These are phyloP conservation scores for Cephus rjabovi DNA, from an alignment of 2,888 invertebrate genomes.

Conservation along the genomic window DNA sequence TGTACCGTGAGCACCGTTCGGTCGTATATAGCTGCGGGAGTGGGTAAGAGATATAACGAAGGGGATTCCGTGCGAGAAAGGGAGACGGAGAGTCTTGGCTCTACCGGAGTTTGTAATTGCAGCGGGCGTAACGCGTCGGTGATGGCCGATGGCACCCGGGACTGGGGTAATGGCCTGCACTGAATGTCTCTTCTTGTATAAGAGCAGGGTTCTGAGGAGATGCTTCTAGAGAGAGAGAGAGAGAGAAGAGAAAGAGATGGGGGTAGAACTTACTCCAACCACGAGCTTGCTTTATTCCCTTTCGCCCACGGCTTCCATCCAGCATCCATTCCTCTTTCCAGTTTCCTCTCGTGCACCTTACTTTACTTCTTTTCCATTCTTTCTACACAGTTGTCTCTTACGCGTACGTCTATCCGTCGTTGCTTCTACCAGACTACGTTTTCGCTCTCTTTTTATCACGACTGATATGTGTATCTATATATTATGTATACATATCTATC, in stretches of 20 bases:
- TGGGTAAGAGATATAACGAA: background rate
- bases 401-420: too few species aligned
- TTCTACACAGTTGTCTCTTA: too few species aligned
- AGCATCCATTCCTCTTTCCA: too few species aligned
- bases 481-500: background rate
- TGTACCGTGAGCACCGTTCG: background rate
- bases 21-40: too few species aligned
- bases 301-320: background rate
- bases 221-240: too few species aligned
- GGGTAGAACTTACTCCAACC: too few species aligned
- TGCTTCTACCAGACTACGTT: too few species aligned
- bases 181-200: conserved; percentile 50
- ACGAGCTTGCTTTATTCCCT: background rate
- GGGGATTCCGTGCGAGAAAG: background rate
- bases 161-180: conserved; percentile 58
- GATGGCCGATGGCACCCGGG: conserved; percentile 59
- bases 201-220: background rate
- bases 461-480: too few species aligned
- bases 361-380: too few species aligned
- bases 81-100: conserved; percentile 31
- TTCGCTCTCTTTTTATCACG: too few species aligned
- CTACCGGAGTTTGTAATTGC: conserved; percentile 62
- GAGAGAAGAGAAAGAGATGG: too few species aligned
- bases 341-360: too few species aligned
- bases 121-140: conserved; percentile 60